phyloP scores from a whole-genome alignment of 1,140 invertebrate species.

The Macrotrachela quadricornifera region DNA sequence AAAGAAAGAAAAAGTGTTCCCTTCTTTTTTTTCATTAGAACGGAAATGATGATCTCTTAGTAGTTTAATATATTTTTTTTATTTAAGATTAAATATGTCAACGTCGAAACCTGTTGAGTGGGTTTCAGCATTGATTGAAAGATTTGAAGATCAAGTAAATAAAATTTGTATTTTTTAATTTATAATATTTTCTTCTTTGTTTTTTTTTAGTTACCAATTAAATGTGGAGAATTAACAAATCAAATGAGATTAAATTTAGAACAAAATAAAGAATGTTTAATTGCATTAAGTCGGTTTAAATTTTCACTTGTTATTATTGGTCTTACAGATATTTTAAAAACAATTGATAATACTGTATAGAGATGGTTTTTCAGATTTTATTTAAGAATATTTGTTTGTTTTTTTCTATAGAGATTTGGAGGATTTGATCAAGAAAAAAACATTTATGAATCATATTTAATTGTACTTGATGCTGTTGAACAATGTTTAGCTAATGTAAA shows the following conservation, averaged over 20 bases:
- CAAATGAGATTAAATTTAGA: conserved; percentile 65
- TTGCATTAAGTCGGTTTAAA: conserved; percentile 72
- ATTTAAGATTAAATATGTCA: no score
- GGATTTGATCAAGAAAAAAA: conserved; percentile 63
- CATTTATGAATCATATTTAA: conserved; percentile 78
- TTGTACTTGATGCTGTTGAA: conserved; percentile 81
- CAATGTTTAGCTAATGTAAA: conserved; percentile 73
- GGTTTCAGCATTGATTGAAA: conserved; percentile 69
- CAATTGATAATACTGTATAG: no score
- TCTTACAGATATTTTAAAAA: conserved; percentile 75
- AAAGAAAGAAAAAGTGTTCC: no score
- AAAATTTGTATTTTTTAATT: no score
- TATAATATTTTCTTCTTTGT: no score
- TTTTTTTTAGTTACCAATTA: conserved; percentile 54
- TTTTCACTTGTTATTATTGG: conserved; percentile 82
- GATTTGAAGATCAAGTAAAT: conserved; percentile 57
- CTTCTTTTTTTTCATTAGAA: no score
- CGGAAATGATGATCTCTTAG: no score
- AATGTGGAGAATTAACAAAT: conserved; percentile 66
- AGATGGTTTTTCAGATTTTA: no score
- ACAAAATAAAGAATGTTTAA: conserved; percentile 76
- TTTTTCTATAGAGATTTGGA: no score
- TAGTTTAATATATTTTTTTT: no score
- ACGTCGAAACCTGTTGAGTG: conserved; percentile 69
- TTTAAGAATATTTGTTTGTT: no score